Evolutionary conservation across 2,797 vertebrate genomes (phyloP).

Genomic region (Acipenser transmontanus): DNA sequence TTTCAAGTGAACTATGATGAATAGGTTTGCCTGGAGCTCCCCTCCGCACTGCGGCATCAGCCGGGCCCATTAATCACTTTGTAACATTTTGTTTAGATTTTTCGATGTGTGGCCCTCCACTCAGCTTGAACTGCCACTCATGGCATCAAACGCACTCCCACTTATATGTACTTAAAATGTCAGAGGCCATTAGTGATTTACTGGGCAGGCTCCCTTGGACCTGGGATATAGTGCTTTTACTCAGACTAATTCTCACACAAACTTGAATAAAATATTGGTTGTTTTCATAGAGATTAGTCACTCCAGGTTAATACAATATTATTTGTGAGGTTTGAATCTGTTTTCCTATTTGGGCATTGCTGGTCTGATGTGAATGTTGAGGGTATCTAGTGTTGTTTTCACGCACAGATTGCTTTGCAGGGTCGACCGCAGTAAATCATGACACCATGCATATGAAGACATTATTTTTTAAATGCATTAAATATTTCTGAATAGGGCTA

Average conservation of each 20-base stretch:
- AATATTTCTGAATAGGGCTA: too few species aligned
- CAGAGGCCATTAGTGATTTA: constrained; percentile 20
- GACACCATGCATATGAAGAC: too few species aligned
- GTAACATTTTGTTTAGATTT: constrained; percentile 3
- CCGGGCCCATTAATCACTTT: constrained; percentile 25
- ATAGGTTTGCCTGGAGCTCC: constrained; percentile 24
- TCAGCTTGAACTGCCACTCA: constrained; percentile 21
- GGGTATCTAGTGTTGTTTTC: too few species aligned
- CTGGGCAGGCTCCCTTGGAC: neutral
- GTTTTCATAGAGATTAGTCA: neutral
- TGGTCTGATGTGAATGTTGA: neutral
- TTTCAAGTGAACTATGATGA: constrained; percentile 11
- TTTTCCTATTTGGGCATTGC: neutral
- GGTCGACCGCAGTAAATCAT: too few species aligned
- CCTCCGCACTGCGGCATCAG: constrained; percentile 16
- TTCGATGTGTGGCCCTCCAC: constrained; percentile 1
- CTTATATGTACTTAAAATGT: constrained; percentile 23
- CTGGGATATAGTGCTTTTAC: neutral
- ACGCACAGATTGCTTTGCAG: too few species aligned
- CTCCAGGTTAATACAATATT: neutral
- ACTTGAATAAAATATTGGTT: neutral
- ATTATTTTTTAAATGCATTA: too few species aligned
- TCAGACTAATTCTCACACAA: neutral
- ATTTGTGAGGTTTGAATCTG: neutral
- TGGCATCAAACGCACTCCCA: constrained; percentile 19